Evolutionary conservation across 2,797 vertebrate genomes (phyloP), one percentile per base, ranked within the genome.

Genomic region (Pelodytes ibericus): DNA sequence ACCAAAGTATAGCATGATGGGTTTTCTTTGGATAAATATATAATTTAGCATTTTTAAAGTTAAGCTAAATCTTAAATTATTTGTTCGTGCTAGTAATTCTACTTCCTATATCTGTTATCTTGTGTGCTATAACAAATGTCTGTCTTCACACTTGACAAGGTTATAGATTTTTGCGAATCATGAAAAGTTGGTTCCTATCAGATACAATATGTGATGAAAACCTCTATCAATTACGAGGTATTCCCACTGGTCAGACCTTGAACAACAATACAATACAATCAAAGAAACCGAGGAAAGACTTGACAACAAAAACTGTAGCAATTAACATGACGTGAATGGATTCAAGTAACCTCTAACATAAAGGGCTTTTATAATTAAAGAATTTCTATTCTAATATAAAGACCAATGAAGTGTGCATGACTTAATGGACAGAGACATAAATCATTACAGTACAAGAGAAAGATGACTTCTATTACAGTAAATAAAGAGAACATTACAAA

Each of bases 351-450:
- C 66, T 76, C 47, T 44, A 71, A 71, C 59, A 63, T 31, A 56
- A 71, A 71, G 64, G 62, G 66, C 39, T 75, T 75, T 68, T 71
- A 27, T 71, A 76, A 76, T 76, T 76, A 68, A 31, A 69, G 60
- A 26, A 71, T 76, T 71, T 76, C 74, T 63, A 31, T 57, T 76
- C 47, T 64, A 71, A 76, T 76, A 56, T 76, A 64, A 76, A 62
- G 58, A 76, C 26, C 66, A 76, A 57, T 71, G 74, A 76, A 70
- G 66, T 63, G 67, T 76, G 67, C n/a, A 63, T 64, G 16, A 71
- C 7, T 71, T 76, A 76, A 76, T 76, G 26, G 33, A 53, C 9
- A 71, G 58, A 70, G 74, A 76, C 74, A 76, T 76, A 63, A 63
- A 76, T 76, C 67, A 76, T 76, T 71, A 71, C n/a, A 62, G 25